These are phyloP conservation scores for Drosophila bifasciata DNA, from an alignment of 1,140 invertebrate genomes.

Conservation along the genomic window DNA sequence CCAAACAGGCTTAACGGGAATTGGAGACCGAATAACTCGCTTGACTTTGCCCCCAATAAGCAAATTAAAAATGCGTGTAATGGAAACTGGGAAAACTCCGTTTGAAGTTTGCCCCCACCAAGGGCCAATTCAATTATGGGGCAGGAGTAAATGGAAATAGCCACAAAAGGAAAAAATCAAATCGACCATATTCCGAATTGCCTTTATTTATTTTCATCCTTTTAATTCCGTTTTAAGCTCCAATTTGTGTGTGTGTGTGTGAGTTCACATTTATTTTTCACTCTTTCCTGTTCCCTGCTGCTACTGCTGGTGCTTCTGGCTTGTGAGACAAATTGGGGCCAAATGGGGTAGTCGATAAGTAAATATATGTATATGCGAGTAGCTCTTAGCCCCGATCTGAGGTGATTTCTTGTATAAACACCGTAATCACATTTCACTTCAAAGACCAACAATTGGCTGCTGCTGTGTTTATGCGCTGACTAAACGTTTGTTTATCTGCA, in stretches of 20 bases:
- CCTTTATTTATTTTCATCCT: constrained; percentile 16
- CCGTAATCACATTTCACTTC: constrained; percentile 55
- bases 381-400: constrained; percentile 10
- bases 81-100: background rate
- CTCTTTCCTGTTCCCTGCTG: constrained; percentile 2
- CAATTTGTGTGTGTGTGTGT: background rate
- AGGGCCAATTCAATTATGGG: no score
- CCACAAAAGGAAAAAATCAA: constrained; percentile 19
- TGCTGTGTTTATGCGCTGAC: constrained; percentile 29
- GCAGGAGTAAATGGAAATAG: background rate
- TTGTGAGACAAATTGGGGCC: constrained; percentile 20
- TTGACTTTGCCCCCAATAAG: constrained; percentile 15
- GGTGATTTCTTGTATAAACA: constrained; percentile 48
- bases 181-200: constrained; percentile 11
- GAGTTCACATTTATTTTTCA: constrained; percentile 2
- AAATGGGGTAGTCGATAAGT: constrained; percentile 29
- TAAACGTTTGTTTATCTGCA: constrained; percentile 49
- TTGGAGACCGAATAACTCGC: background rate
- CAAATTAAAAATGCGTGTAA: constrained; percentile 42
- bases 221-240: constrained; percentile 35
- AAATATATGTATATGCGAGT: constrained; percentile 28
- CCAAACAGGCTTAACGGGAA: no score
- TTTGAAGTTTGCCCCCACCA: no score
- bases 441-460: constrained; percentile 44
- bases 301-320: background rate